A percentile compares a stretch with the other conserved stretches of the same genome.
These are phyloP conservation scores for Buphagus erythrorhynchus DNA, from an alignment of 2,797 vertebrate genomes.

Conservation along the genomic window DNA sequence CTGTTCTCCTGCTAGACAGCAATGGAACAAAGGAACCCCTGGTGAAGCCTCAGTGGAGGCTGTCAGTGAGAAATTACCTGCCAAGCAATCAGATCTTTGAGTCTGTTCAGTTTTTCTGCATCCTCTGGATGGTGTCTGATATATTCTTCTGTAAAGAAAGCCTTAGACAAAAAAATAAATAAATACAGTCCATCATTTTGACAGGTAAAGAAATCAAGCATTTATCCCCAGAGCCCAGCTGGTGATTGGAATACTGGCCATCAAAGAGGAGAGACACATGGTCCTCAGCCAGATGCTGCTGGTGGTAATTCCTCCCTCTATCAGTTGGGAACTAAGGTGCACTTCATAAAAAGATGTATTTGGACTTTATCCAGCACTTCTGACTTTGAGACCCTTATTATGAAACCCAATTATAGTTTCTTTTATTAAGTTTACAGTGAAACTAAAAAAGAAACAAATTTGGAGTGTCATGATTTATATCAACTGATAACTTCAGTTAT, in stretches of 20 bases:
- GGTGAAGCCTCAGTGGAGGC: background rate
- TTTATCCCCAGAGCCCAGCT: background rate
- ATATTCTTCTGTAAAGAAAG: slow-evolving; percentile 97
- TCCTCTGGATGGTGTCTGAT: slow-evolving; percentile 86
- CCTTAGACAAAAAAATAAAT: slow-evolving; percentile 73
- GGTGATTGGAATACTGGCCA: background rate
- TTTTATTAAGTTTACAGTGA: background rate
- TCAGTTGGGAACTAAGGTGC: background rate
- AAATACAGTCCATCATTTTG: background rate
- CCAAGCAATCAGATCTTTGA: slow-evolving; percentile 98
- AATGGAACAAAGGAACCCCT: background rate
- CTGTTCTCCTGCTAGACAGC: background rate
- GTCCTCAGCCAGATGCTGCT: background rate
- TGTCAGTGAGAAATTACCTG: slow-evolving; percentile 82
- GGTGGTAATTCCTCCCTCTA: background rate
- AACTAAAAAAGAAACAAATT: background rate
- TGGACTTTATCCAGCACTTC: background rate
- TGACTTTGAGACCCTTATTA: background rate
- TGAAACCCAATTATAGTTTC: background rate
- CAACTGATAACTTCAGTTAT: background rate
- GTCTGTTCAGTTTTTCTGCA: slow-evolving; percentile 88
- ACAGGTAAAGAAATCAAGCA: background rate
- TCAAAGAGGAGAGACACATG: background rate
- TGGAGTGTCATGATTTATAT: background rate
- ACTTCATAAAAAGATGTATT: background rate